Evolutionary conservation across 2,888 invertebrate species (phyloP).

Genomic region (Phlogophora meticulosa): DNA sequence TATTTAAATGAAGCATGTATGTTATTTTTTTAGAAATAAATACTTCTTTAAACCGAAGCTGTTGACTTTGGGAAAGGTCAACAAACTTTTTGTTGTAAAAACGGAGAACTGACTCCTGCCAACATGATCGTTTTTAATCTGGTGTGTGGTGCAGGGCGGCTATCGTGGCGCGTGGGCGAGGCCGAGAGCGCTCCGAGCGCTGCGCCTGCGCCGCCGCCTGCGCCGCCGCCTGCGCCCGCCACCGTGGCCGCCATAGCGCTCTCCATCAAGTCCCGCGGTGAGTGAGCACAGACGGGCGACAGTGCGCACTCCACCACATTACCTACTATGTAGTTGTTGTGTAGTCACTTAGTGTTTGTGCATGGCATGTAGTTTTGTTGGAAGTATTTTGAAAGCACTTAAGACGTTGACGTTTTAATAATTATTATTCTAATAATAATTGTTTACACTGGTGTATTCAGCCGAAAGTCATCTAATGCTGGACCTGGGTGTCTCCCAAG

Average conservation of each 20-base stretch:
- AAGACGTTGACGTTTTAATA: neutral
- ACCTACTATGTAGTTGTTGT: conserved; percentile 5
- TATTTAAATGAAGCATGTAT: too few relatives aligned
- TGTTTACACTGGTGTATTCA: conserved; percentile 14
- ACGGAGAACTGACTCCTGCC: neutral
- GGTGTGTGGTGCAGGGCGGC: conserved; percentile 41
- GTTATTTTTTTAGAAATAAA: too few relatives aligned
- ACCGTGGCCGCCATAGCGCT: conserved; percentile 85
- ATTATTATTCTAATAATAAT: too few relatives aligned
- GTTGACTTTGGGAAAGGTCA: conserved; percentile 7
- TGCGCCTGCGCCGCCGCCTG: conserved; percentile 70
- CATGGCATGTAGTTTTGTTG: conserved; percentile 28
- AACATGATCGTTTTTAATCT: neutral
- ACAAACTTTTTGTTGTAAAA: neutral
- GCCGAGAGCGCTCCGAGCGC: conserved; percentile 44
- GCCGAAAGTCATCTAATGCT: neutral
- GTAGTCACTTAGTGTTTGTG: conserved; percentile 36
- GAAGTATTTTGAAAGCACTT: conserved; percentile 13
- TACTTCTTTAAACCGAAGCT: too few relatives aligned
- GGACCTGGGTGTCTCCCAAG: too few relatives aligned
- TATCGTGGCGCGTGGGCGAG: conserved; percentile 64
- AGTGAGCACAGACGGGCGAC: conserved; percentile 69
- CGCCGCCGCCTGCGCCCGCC: too few relatives aligned
- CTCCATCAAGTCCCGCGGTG: conserved; percentile 86
- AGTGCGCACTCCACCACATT: conserved; percentile 35